phyloP scores from a whole-genome alignment of 2,888 invertebrate genomes.

The Clitarchus hookeri region DNA sequence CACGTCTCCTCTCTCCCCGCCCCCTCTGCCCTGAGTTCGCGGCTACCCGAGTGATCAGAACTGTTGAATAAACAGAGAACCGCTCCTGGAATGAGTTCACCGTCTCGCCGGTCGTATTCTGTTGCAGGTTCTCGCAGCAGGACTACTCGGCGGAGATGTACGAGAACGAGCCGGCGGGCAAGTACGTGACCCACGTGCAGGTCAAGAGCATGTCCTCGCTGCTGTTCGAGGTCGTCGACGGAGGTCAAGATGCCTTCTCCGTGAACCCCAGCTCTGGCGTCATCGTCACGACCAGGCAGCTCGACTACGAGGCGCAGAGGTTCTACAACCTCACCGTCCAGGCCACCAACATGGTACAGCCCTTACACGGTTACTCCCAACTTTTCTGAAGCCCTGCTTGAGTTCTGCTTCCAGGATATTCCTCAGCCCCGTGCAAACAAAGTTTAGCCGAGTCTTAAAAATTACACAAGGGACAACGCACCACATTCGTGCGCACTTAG shows the following conservation, averaged over 20 bases:
- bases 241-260: slow-evolving; percentile 73
- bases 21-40: no score
- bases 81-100: no score
- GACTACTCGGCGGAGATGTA: slow-evolving; percentile 69
- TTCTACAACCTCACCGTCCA: slow-evolving; percentile 81
- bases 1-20: no score
- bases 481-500: no score
- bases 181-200: slow-evolving; percentile 76
- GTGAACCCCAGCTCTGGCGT: slow-evolving; percentile 87
- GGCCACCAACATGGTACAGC: slow-evolving; percentile 83
- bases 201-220: slow-evolving; percentile 78
- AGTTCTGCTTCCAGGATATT: no score
- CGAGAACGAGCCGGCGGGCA: slow-evolving; percentile 82
- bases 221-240: slow-evolving; percentile 76
- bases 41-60: no score
- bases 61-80: no score
- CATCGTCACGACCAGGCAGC: slow-evolving; percentile 71
- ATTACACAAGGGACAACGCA: no score
- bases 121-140: slow-evolving; percentile 53
- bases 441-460: no score
- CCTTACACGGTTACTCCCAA: no score
- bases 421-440: no score
- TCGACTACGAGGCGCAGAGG: slow-evolving; percentile 79
- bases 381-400: no score
- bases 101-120: background rate